Conservation (phyloP, 37 sponge, comb jelly and placozoan species). For the Axinella damicornis region DNA sequence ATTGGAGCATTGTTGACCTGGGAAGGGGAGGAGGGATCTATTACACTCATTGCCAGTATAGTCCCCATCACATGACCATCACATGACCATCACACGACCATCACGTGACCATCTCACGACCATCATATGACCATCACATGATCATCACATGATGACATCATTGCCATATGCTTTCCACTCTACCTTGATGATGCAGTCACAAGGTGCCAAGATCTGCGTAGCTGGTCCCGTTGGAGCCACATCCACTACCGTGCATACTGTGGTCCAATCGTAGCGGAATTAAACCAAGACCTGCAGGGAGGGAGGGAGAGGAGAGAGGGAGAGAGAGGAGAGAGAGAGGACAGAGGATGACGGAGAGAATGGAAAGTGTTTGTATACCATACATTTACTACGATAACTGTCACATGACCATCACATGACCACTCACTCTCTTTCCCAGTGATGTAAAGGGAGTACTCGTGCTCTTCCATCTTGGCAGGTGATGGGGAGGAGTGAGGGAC, state of each 20-base stretch:
- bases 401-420: background rate
- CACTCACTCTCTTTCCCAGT: conserved; percentile 51
- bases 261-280: conserved; percentile 59
- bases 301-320: too few species aligned
- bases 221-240: conserved; percentile 53
- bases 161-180: background rate
- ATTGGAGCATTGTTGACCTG: conserved; percentile 68
- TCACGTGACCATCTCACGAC: too few species aligned
- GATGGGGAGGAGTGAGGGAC: conserved; percentile 19
- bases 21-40: background rate
- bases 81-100: background rate
- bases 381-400: background rate
- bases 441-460: conserved; percentile 72
- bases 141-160: background rate
- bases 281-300: conserved; percentile 64
- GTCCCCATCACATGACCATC: background rate
- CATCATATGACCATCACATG: too few species aligned
- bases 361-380: too few species aligned
- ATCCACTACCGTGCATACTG: conserved; percentile 40
- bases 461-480: conserved; percentile 10
- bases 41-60: background rate
- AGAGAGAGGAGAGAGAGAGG: too few species aligned
- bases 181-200: conserved; percentile 77
- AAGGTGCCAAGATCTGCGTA: conserved; percentile 59
- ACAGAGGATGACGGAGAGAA: too few species aligned